phyloP scores from a whole-genome alignment of 2,888 invertebrate species.

The Prenolepis imparis region DNA sequence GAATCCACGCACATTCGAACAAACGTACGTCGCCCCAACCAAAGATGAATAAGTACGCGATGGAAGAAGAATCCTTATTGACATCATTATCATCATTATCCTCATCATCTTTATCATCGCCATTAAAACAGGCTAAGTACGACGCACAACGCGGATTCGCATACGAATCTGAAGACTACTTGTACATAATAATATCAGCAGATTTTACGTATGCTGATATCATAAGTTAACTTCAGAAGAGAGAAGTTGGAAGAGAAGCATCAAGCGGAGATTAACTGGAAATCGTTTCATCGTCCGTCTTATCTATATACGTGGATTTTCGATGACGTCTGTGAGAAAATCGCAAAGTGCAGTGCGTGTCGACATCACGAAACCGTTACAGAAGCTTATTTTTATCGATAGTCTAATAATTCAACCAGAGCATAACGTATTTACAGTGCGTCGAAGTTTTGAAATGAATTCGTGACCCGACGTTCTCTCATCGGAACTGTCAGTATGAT shows the following conservation, averaged over 20 bases:
- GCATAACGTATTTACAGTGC: slow-evolving; percentile 8
- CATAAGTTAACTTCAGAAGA: slow-evolving; percentile 20
- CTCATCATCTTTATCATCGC: slow-evolving; percentile 9
- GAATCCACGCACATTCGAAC: slow-evolving; percentile 61
- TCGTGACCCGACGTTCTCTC: slow-evolving; percentile 18
- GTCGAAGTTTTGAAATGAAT: slow-evolving; percentile 27
- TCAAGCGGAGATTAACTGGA: slow-evolving; percentile 6
- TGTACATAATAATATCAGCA: slow-evolving; percentile 56
- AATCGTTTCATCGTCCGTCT: neutral
- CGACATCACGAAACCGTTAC: slow-evolving; percentile 22
- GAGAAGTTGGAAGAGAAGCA: neutral
- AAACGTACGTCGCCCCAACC: slow-evolving; percentile 70
- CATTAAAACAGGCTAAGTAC: slow-evolving; percentile 13
- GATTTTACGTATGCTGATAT: slow-evolving; percentile 33
- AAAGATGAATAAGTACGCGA: slow-evolving; percentile 67
- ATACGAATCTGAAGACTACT: neutral
- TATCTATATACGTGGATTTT: neutral
- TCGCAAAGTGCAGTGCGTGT: slow-evolving; percentile 36
- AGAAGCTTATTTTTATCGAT: slow-evolving; percentile 52
- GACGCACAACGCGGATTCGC: slow-evolving; percentile 22
- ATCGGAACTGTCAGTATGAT: slow-evolving; percentile 5
- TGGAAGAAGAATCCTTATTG: slow-evolving; percentile 56
- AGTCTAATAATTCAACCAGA: slow-evolving; percentile 39
- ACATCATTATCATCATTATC: slow-evolving; percentile 20
- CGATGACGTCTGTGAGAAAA: slow-evolving; percentile 8